Evolutionary conservation across 2,888 invertebrate species (phyloP).

Genomic region (Patella caerulea): DNA sequence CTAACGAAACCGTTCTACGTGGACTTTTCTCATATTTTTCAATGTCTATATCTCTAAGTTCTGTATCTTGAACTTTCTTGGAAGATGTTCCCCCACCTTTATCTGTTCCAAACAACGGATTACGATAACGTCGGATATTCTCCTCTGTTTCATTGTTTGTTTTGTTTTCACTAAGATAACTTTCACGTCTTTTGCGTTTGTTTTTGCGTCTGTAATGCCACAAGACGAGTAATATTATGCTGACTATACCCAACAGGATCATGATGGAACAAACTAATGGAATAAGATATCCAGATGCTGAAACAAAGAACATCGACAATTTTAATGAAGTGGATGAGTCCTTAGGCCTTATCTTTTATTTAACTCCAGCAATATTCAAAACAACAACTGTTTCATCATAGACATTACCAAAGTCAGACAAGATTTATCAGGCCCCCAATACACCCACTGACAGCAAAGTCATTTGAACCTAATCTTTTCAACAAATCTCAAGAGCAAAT

Average conservation of each 20-base stretch:
- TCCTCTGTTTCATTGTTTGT: constrained; percentile 94
- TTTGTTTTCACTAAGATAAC: constrained; percentile 76
- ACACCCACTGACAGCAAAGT: no score
- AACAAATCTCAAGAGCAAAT: no score
- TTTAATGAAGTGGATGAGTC: background rate
- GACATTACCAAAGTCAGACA: background rate
- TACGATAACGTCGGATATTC: constrained; percentile 85
- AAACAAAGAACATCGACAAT: background rate
- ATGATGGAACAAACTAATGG: constrained; percentile 66
- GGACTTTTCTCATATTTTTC: constrained; percentile 65
- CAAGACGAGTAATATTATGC: constrained; percentile 66
- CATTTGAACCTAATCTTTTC: no score
- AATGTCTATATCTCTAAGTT: constrained; percentile 75
- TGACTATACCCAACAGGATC: constrained; percentile 56
- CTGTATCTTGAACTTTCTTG: constrained; percentile 71
- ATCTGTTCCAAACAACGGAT: constrained; percentile 81
- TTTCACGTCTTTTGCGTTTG: constrained; percentile 68
- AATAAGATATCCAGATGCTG: constrained; percentile 51
- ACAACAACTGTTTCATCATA: constrained; percentile 17
- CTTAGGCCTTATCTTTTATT: background rate
- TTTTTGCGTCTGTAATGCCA: constrained; percentile 76
- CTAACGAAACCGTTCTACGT: constrained; percentile 42
- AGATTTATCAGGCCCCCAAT: background rate
- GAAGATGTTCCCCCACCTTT: constrained; percentile 68
- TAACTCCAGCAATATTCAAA: constrained; percentile 21